phyloP scores from a whole-genome alignment of 1,140 invertebrate genomes.

The Drosophila orosa region DNA sequence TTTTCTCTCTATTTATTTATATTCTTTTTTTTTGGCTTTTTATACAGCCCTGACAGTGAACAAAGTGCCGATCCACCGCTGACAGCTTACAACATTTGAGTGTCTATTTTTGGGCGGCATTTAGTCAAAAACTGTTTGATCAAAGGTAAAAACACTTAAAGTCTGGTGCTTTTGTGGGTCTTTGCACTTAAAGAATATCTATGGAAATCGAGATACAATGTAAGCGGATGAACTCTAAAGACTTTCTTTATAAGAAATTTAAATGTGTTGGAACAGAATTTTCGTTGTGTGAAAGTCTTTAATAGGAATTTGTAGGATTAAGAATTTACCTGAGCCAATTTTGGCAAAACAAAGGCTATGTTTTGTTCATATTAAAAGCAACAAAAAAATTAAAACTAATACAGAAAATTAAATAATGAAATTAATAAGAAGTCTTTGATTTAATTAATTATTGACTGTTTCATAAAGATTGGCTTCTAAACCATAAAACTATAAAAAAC shows the following conservation, averaged over 20 bases:
- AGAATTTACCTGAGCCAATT: background rate
- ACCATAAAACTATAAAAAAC: background rate
- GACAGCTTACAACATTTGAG: conserved; percentile 62
- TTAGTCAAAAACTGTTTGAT: conserved; percentile 51
- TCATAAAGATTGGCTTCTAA: background rate
- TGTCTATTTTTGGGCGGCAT: conserved; percentile 63
- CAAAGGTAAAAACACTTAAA: conserved; percentile 59
- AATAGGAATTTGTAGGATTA: background rate
- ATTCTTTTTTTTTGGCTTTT: conserved; percentile 24
- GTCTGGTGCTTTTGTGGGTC: background rate
- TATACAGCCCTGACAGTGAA: conserved; percentile 46
- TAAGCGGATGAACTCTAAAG: background rate
- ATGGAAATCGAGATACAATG: conserved; percentile 8
- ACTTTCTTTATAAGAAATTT: background rate
- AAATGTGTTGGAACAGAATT: no score
- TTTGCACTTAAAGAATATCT: conserved; percentile 34
- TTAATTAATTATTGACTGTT: background rate
- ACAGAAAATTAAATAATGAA: background rate
- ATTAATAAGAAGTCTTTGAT: background rate
- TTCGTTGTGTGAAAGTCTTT: accelerated
- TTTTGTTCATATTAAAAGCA: background rate
- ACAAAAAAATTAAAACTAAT: background rate
- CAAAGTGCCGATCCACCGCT: conserved; percentile 47
- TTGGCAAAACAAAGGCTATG: accelerated
- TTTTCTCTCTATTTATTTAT: conserved; percentile 8